Conservation (phyloP, 2,113 vertebrate genomes). For the Gracilinanus agilis region DNA sequence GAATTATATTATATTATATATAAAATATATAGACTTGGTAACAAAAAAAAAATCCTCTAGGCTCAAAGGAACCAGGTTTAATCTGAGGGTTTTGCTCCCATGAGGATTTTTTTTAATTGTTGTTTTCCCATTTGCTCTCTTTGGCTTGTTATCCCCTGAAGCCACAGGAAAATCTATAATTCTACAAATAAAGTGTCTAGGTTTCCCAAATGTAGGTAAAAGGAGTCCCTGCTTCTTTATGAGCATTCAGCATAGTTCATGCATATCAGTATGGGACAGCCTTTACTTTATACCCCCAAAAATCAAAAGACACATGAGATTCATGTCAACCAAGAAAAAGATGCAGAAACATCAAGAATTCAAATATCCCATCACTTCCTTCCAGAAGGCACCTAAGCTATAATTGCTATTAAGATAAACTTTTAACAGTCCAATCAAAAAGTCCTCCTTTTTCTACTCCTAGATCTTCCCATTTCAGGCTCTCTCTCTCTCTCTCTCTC, state of each 20-base stretch:
- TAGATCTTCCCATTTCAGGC: neutral
- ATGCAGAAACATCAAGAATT: neutral
- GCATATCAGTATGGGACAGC: neutral
- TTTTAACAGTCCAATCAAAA: neutral
- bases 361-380: neutral
- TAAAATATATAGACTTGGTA: too few species aligned
- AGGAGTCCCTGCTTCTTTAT: neutral
- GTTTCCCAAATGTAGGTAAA: neutral
- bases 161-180: neutral
- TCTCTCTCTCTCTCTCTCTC: too few species aligned
- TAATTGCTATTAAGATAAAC: neutral
- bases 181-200: neutral
- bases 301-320: neutral
- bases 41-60: too few species aligned
- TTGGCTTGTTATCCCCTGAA: too few species aligned
- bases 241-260: neutral
- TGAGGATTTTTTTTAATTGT: too few species aligned
- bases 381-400: neutral
- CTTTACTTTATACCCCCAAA: neutral
- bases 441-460: neutral
- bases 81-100: too few species aligned
- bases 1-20: too few species aligned
- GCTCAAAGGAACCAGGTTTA: too few species aligned
- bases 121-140: too few species aligned
- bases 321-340: neutral